These are phyloP conservation scores for Lycophotia porphyrea DNA, from an alignment of 2,888 invertebrate genomes.

Conservation along the genomic window DNA sequence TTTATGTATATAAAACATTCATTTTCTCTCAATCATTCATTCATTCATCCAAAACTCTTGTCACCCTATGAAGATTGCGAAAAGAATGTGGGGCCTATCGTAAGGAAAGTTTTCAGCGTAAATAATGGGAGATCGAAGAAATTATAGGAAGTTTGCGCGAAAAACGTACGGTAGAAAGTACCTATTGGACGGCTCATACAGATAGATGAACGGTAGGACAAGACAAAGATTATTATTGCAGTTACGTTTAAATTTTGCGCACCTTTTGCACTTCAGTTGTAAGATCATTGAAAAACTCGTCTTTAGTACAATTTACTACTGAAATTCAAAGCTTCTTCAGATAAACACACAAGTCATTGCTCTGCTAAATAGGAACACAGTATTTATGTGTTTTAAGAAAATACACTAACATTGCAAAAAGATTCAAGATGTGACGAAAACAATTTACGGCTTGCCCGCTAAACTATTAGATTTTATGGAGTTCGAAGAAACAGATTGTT, in stretches of 20 bases:
- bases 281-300: neutral
- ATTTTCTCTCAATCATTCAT: too few relatives aligned
- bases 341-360: neutral
- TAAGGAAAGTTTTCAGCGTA: neutral
- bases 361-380: conserved; percentile 11
- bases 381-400: conserved; percentile 22
- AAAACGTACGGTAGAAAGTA: neutral
- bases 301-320: neutral
- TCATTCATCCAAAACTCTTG: neutral
- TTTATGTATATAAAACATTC: too few relatives aligned
- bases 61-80: neutral
- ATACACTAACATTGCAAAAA: conserved; percentile 30
- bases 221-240: neutral
- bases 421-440: conserved; percentile 1
- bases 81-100: neutral
- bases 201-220: too few relatives aligned
- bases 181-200: neutral
- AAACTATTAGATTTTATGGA: conserved; percentile 13
- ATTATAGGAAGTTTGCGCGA: neutral
- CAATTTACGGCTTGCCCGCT: neutral
- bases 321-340: conserved; percentile 13
- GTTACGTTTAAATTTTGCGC: too few relatives aligned
- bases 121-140: neutral
- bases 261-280: neutral
- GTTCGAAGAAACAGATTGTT: neutral